A percentile compares a stretch with the other conserved stretches of the same genome.
These are phyloP conservation scores for Sphyrna mokarran DNA, from an alignment of 2,113 vertebrate species.

Conservation along the genomic window DNA sequence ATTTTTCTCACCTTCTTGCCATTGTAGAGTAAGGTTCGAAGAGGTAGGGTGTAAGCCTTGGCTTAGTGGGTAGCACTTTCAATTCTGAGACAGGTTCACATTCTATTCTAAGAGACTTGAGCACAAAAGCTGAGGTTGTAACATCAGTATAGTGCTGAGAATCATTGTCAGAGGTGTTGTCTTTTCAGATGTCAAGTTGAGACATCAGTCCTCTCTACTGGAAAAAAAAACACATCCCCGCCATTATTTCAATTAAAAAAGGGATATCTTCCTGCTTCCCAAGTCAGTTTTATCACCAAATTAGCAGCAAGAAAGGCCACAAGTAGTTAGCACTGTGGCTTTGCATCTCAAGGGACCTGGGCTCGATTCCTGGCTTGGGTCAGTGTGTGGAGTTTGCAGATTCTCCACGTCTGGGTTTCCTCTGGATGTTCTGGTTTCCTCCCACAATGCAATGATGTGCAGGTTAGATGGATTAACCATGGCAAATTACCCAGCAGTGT, in stretches of 20 bases:
- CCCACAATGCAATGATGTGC: no score
- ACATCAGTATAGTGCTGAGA: not conserved
- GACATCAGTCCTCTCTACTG: not conserved
- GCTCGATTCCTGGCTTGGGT: no score
- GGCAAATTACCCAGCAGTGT: no score
- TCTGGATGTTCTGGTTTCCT: no score
- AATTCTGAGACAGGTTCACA: not conserved
- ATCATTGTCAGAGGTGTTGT: not conserved
- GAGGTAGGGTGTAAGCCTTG: not conserved
- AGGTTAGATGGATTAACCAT: no score
- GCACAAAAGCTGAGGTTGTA: not conserved
- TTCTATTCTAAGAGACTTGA: not conserved
- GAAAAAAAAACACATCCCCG: no score
- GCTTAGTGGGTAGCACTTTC: not conserved
- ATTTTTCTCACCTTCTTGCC: not conserved
- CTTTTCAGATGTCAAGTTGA: not conserved
- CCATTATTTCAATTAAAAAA: not conserved
- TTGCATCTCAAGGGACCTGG: no score
- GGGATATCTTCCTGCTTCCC: not conserved
- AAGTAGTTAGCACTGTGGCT: no score
- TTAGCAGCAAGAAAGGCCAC: not conserved
- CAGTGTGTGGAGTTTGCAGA: no score
- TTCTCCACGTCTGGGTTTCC: no score
- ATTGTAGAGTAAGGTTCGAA: not conserved
- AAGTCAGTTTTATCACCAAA: not conserved